Evolutionary conservation across 2,113 vertebrate species (phyloP), one percentile per base, ranked within the genome.

Genomic region (Hassar affinis): DNA sequence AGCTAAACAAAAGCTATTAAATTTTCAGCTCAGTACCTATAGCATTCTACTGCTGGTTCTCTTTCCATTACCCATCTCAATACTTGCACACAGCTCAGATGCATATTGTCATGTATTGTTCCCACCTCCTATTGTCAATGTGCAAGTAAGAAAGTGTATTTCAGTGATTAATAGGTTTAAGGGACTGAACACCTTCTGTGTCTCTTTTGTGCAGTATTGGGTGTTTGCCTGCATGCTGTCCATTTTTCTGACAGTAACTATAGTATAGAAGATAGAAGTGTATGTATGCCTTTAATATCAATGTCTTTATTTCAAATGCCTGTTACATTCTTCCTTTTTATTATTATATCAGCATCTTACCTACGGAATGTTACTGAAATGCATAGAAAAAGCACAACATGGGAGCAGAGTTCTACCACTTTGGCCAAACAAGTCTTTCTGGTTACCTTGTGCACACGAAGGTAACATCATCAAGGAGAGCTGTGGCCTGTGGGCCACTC

Each of bases 61-160:
- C n/a, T 79, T 74, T 49, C n/a, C 54, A 33, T 49, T 82, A 61
- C 38, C 22, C 42, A 35, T 33, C 30, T n/a, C n/a, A 72, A 8
- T 33, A 14, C 42, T 62, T 62, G 10, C 49, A 25, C 49, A 66
- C 6, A 49, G 18, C 18, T 51, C 27, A 76, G 30, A 9, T 62
- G 18, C 20, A 49, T 61, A 71, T 47, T 61, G 42, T 27, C n/a
- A 11, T 61, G 9, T 42, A 38, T 85, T 90, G 85, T 88, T 91
- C 87, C 89, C 90, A 90, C 88, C 88, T 92, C 88, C 89, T 92
- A 88, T 91, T 92, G 89, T 90, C 90, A 92, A 86, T 52, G 87
- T 62, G 86, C 85, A 89, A 66, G 78, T 88, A 91, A 87, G 90
- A 90, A 87, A 22, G 84, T 89, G 91, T 90, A 89, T 92, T 92